Base-by-base conservation (phyloP, 1,140 invertebrate genomes). In the Aphaenogaster rudis region DNA sequence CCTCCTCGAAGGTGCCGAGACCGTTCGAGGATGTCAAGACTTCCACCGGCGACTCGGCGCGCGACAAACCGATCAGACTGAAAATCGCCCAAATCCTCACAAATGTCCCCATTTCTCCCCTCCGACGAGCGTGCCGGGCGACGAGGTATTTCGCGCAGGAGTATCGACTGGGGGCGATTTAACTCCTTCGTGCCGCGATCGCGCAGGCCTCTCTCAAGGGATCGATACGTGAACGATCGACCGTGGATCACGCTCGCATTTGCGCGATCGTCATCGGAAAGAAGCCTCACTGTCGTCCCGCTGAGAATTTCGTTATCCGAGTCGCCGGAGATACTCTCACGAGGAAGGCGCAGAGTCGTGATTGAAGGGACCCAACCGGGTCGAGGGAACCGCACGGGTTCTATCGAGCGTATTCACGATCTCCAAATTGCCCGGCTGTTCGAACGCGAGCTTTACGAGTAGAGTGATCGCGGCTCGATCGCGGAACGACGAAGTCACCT, bases 371-470 rank as follows among this genome's bases (percentile, higher is more conserved):
- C 8, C 2, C 36, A 9, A 1, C 15, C 45, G 21, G 1, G 1
- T 63, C 15, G 28, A 45, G 6, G 21, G 15, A 59, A 72, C 8
- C 36, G 66, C 74, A 6, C 36, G n/a, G 13, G 28, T 33, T 48
- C 2, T 54, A 74, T 42, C 72, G 84, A 89, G 45, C 54, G 64
- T 87, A 50, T 79, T 86, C 74, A n/a, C 78, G 78, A 28, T 50
- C 87, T 76, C 77, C 50, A 74, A 77, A 88, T 88, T 80, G 36
- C 15, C 74, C 39, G 67, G 52, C 67, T 80, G 67, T 85, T 54
- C 52, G 80, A 88, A 90, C 45, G 76, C 72, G 69, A 90, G 69
- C 86, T 86, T 90, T 86, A 90, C 89, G 85, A 90, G 61, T 90
- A 88, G 85, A 90, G 61, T 90, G 89, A 90, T 90, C 86, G 86